These are phyloP conservation scores for Drosophila rubida DNA, from an alignment of 2,888 invertebrate species.

Conservation along the genomic window DNA sequence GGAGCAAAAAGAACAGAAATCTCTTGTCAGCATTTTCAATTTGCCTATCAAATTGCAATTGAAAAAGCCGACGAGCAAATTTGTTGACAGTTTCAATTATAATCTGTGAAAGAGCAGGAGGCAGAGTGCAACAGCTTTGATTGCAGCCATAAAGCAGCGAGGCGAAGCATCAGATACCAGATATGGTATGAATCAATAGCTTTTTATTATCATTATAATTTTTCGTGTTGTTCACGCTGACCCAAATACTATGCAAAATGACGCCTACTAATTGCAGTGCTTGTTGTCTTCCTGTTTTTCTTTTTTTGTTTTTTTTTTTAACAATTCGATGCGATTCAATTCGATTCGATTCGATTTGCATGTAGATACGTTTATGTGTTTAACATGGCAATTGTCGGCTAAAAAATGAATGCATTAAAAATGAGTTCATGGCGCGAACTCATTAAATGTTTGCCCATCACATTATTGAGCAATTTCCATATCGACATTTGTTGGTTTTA, in stretches of 20 bases:
- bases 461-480: background rate
- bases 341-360: slow-evolving; percentile 4
- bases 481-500: background rate
- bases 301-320: background rate
- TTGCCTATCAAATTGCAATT: slow-evolving; percentile 38
- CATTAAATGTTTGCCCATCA: slow-evolving; percentile 10
- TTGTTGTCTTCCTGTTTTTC: background rate
- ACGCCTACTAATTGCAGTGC: background rate
- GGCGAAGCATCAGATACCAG: background rate
- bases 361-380: background rate
- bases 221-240: background rate
- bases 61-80: slow-evolving; percentile 37
- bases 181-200: background rate
- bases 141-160: background rate
- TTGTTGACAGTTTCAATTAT: slow-evolving; percentile 66
- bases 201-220: slow-evolving; percentile 8
- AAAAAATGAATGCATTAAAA: background rate
- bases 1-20: background rate
- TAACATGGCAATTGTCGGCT: background rate
- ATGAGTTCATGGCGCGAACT: slow-evolving; percentile 8
- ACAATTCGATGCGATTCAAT: too few species aligned
- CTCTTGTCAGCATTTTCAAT: slow-evolving; percentile 36
- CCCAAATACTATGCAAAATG: background rate
- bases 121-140: background rate
- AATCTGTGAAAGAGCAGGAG: slow-evolving; percentile 9